Percentiles rank a stretch among this genome's conserved stretches.
phyloP scores from a whole-genome alignment of 2,888 invertebrate species.

The Sylvicola cinctus region DNA sequence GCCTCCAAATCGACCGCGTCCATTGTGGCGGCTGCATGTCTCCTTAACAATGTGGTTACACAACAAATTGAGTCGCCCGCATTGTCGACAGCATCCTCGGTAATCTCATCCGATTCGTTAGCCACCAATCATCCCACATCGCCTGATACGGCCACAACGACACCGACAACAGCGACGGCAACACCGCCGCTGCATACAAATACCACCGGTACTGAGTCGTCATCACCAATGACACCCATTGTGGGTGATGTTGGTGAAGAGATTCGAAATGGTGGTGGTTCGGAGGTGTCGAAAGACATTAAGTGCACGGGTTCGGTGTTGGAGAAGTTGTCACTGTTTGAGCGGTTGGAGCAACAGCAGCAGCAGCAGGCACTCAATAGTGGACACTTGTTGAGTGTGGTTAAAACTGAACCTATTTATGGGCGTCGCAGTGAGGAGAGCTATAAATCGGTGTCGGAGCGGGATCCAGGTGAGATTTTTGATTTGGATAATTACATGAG shows the following conservation, averaged over 20 bases:
- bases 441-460: slow-evolving; percentile 6
- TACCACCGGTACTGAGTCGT: slow-evolving; percentile 3
- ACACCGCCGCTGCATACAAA: slow-evolving; percentile 1
- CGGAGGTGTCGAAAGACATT: slow-evolving; percentile 17
- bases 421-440: slow-evolving; percentile 8
- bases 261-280: not conserved
- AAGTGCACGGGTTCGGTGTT: slow-evolving; percentile 23
- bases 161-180: slow-evolving; percentile 8
- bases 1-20: slow-evolving; percentile 43
- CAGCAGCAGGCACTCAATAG: not conserved
- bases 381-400: too few relatives aligned
- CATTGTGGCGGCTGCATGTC: slow-evolving; percentile 28
- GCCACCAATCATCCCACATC: slow-evolving; percentile 9
- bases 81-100: slow-evolving; percentile 14
- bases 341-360: slow-evolving; percentile 18
- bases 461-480: slow-evolving; percentile 12
- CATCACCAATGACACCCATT: slow-evolving; percentile 1
- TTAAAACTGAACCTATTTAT: slow-evolving; percentile 5
- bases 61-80: slow-evolving; percentile 7
- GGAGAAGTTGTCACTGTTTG: slow-evolving; percentile 26
- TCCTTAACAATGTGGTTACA: slow-evolving; percentile 14
- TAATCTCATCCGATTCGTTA: slow-evolving; percentile 17
- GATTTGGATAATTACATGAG: too few relatives aligned
- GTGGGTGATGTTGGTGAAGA: not conserved
- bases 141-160: slow-evolving; percentile 13